Evolutionary conservation across 2,888 invertebrate species (phyloP).

Genomic region (Oxycera nigricornis): DNA sequence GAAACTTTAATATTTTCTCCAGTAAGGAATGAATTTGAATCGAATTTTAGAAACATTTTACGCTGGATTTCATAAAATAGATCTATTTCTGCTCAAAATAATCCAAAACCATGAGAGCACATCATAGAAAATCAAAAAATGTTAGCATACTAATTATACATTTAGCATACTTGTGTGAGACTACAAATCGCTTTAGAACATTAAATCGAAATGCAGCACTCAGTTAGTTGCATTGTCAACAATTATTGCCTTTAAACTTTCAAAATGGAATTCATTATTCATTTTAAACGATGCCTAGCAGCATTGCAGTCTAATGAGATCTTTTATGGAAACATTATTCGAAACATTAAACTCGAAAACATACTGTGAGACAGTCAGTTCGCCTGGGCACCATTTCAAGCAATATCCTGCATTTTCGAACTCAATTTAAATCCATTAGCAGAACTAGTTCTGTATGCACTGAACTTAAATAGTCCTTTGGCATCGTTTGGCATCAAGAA

Average conservation of each 20-base stretch:
- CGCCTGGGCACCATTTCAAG: not conserved
- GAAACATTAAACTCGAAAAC: not conserved
- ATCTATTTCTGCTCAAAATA: too few relatives aligned
- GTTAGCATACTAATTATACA: too few relatives aligned
- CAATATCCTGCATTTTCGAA: not conserved
- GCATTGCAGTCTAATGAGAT: not conserved
- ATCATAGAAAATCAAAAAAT: too few relatives aligned
- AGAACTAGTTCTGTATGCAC: constrained; percentile 20
- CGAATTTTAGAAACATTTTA: too few relatives aligned
- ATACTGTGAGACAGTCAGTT: not conserved
- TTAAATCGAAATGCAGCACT: not conserved
- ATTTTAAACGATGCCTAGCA: not conserved
- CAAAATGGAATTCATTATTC: not conserved
- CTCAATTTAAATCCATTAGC: constrained; percentile 36
- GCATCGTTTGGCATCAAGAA: constrained; percentile 28
- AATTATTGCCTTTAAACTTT: not conserved
- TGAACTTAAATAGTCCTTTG: constrained; percentile 23
- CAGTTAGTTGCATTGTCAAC: not conserved
- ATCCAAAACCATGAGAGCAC: too few relatives aligned
- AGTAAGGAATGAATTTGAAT: too few relatives aligned
- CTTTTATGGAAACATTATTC: not conserved
- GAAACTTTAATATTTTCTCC: too few relatives aligned
- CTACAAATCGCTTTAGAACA: not conserved
- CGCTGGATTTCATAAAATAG: too few relatives aligned
- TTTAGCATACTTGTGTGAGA: too few relatives aligned